Percentiles rank a stretch among this genome's conserved stretches.
These are phyloP conservation scores for Vimba vimba DNA, from an alignment of 2,113 vertebrate genomes.

Conservation along the genomic window DNA sequence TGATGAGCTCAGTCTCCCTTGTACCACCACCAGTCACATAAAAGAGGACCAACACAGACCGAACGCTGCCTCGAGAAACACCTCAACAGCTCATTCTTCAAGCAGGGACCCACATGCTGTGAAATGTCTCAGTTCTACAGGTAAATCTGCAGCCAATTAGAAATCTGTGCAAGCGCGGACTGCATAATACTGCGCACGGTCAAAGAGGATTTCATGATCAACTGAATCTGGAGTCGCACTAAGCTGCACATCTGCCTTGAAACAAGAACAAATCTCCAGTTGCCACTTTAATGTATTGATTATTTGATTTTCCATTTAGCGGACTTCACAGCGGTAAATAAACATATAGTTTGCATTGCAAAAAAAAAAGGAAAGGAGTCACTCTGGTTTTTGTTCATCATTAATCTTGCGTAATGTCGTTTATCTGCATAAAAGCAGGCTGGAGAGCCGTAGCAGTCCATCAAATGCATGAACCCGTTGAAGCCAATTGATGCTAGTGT, in stretches of 20 bases:
- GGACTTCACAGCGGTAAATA: neutral
- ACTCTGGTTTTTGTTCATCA: neutral
- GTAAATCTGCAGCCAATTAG: conserved; percentile 20
- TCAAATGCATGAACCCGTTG: neutral
- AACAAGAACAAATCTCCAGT: too few species aligned
- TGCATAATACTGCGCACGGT: neutral
- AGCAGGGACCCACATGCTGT: neutral
- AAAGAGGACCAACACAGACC: neutral
- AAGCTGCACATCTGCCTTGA: neutral
- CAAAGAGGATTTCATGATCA: conserved; percentile 17
- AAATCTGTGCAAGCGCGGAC: neutral
- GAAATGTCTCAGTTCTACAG: neutral
- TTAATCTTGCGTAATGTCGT: neutral
- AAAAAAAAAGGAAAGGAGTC: neutral
- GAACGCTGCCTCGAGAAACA: neutral
- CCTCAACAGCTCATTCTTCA: neutral
- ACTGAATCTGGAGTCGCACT: neutral
- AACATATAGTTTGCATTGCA: neutral
- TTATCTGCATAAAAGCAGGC: neutral
- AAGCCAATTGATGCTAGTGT: neutral
- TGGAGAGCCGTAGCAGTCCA: neutral
- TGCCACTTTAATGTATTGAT: too few species aligned
- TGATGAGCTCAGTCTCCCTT: neutral
- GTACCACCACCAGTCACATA: neutral
- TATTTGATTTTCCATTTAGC: conserved; percentile 19